These are phyloP conservation scores for Coregonus sp. DNA, from an alignment of 2,797 vertebrate genomes.

Conservation along the genomic window DNA sequence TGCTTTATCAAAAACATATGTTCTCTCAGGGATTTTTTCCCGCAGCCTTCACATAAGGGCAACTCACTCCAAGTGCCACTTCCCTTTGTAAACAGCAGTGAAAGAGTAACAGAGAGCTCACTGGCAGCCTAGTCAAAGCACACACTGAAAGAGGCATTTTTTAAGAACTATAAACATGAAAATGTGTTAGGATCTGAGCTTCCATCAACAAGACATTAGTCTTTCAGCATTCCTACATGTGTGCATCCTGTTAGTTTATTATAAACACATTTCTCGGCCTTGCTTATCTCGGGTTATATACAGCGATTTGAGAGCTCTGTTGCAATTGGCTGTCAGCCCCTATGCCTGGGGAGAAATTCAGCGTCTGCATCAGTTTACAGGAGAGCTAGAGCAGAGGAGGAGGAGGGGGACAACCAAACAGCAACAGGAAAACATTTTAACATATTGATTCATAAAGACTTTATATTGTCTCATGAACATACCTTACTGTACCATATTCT, in stretches of 20 bases:
- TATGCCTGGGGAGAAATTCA: constrained; percentile 24
- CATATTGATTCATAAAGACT: background rate
- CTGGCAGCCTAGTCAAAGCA: constrained; percentile 23
- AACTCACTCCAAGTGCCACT: constrained; percentile 36
- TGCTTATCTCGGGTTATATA: constrained; percentile 27
- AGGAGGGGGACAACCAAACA: constrained; percentile 3
- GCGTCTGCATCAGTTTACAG: constrained; percentile 13
- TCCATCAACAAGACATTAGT: constrained; percentile 24
- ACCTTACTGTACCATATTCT: background rate
- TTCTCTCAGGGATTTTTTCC: background rate
- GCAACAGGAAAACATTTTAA: constrained; percentile 1
- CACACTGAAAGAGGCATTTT: constrained; percentile 15
- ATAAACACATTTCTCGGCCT: constrained; percentile 38
- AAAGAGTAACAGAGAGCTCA: constrained; percentile 25
- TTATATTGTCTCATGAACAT: background rate
- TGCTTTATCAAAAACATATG: constrained; percentile 50
- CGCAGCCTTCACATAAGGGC: constrained; percentile 20
- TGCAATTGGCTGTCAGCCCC: constrained; percentile 23
- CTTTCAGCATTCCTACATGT: constrained; percentile 18
- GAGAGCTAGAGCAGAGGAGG: background rate
- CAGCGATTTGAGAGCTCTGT: constrained; percentile 20
- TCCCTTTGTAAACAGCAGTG: constrained; percentile 33
- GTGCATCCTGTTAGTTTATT: constrained; percentile 40
- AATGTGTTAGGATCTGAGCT: constrained; percentile 17
- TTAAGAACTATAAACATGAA: constrained; percentile 9